phyloP scores from a whole-genome alignment of 1,140 invertebrate genomes.

The Lycorma delicatula region DNA sequence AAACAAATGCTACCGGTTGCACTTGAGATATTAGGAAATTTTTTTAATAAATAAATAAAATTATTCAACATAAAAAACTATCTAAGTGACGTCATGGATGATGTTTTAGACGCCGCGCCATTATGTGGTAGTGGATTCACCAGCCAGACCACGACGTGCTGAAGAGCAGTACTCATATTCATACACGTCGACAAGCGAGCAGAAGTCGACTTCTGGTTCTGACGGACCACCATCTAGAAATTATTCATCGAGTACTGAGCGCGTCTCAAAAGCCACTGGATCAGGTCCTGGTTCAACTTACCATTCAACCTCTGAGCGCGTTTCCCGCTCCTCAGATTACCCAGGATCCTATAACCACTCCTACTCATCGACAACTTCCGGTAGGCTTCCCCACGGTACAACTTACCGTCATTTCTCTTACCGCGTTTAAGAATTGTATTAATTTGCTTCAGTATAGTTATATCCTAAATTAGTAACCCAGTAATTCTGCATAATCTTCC shows the following conservation, averaged over 20 bases:
- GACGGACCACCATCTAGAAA: constrained; percentile 48
- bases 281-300: constrained; percentile 51
- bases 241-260: constrained; percentile 56
- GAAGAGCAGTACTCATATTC: constrained; percentile 76
- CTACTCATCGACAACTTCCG: constrained; percentile 64
- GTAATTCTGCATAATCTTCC: too few relatives aligned
- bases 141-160: constrained; percentile 53
- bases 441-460: not conserved
- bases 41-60: too few relatives aligned
- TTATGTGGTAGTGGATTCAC: constrained; percentile 71
- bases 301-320: constrained; percentile 63
- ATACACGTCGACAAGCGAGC: constrained; percentile 50
- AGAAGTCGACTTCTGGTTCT: constrained; percentile 41
- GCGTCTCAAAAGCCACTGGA: constrained; percentile 49
- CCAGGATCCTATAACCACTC: constrained; percentile 66
- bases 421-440: constrained; percentile 52
- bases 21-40: too few relatives aligned
- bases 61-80: too few relatives aligned
- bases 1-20: too few relatives aligned
- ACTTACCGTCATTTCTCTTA: constrained; percentile 75
- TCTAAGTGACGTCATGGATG: constrained; percentile 17
- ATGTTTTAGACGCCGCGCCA: constrained; percentile 63
- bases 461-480: too few relatives aligned
- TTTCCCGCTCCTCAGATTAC: constrained; percentile 52
- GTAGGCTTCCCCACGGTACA: constrained; percentile 68